phyloP scores from a whole-genome alignment of 2,113 vertebrate genomes.

The Gadus macrocephalus region DNA sequence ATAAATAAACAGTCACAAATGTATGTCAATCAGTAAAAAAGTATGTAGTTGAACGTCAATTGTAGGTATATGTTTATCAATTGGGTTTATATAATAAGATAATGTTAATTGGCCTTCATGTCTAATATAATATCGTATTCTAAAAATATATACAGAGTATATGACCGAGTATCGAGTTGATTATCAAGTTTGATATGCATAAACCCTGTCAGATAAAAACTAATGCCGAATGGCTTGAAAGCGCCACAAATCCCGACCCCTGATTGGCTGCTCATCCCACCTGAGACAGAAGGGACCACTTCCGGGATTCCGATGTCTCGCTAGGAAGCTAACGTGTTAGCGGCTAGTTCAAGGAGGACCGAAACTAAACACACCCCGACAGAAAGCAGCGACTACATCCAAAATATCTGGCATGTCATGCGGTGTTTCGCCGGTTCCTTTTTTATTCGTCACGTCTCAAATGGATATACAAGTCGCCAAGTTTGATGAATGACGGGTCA shows the following conservation, averaged over 20 bases:
- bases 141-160: no score
- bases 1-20: no score
- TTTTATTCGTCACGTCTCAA: not conserved
- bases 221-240: not conserved
- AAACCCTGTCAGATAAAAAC: no score
- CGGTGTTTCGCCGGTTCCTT: not conserved
- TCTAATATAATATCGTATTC: no score
- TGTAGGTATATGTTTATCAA: no score
- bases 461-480: not conserved
- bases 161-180: no score
- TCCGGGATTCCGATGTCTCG: conserved; percentile 70
- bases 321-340: conserved; percentile 58
- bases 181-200: no score
- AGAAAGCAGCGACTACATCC: conserved; percentile 15
- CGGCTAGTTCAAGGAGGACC: conserved; percentile 51
- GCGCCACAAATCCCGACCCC: conserved; percentile 16
- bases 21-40: no score
- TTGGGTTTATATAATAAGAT: no score
- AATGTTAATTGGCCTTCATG: no score
- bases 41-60: no score
- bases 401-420: conserved; percentile 15
- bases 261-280: conserved; percentile 57
- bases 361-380: conserved; percentile 31
- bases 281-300: conserved; percentile 42
- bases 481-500: conserved; percentile 12